Base-by-base conservation (phyloP, 2,888 invertebrate genomes). In the Steromphala cineraria region DNA sequence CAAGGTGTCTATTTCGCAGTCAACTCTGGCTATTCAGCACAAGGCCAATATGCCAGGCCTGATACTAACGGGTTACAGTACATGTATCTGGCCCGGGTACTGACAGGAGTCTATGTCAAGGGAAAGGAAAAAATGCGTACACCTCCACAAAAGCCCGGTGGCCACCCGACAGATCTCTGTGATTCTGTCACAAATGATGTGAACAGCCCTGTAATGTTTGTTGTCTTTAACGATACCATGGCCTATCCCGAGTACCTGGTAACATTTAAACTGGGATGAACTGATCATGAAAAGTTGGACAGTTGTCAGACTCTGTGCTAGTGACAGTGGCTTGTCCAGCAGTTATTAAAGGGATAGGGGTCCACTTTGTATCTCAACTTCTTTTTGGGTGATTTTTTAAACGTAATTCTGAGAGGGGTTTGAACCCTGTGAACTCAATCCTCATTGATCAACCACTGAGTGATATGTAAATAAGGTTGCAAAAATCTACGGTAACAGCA, bases 241-340 rank as follows among this genome's bases (percentile, higher is more conserved):
- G 91, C 91, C 0, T 92, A 92, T 80, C 92, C 92, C 3, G 88
- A 89, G 53, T 91, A 92, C 82, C 80, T 92, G 21, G 87, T 92
- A 17, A 87, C 86, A 5, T 91, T 90, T 46, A 46, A 5, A 46
- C 5, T 46, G 13, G 13, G 46, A 46, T 46, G 46, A 46, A 46
- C 46, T 46, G 36, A 4, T 2, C 36, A 36, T 36, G 36, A 36
- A 7, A 36, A 36, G 7, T 7, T 36, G 36, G 7, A 36, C 36
- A n/a, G n/a, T n/a, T n/a, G n/a, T n/a, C n/a, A n/a, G n/a, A n/a
- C n/a, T n/a, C n/a, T n/a, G n/a, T n/a, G n/a, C n/a, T n/a, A n/a
- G n/a, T n/a, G n/a, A n/a, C n/a, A n/a, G n/a, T n/a, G n/a, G n/a
- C n/a, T n/a, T n/a, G n/a, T n/a, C n/a, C n/a, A n/a, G n/a, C n/a